Percentiles rank a stretch among this genome's conserved stretches.
Evolutionary conservation across 2,888 invertebrate genomes (phyloP).

Genomic region (Hydrotaea cyrtoneurina): DNA sequence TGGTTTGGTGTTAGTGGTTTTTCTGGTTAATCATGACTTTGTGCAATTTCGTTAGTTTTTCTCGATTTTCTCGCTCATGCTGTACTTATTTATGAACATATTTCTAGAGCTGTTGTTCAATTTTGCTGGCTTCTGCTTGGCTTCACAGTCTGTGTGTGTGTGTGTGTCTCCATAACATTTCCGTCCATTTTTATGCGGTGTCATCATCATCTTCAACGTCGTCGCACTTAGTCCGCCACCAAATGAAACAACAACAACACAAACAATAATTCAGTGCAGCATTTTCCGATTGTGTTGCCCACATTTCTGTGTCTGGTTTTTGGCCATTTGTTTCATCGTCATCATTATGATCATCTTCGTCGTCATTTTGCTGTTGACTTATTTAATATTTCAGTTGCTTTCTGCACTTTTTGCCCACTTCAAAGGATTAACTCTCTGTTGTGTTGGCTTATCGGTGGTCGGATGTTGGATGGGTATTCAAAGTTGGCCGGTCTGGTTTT

Average conservation of each 20-base stretch:
- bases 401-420: background rate
- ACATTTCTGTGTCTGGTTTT: background rate
- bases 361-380: constrained; percentile 10
- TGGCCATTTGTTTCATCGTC: background rate
- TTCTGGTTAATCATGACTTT: constrained; percentile 29
- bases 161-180: constrained; percentile 15
- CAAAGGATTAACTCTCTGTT: constrained; percentile 18
- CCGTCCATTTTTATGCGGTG: constrained; percentile 26
- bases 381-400: background rate
- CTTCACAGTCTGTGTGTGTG: background rate
- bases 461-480: background rate
- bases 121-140: background rate
- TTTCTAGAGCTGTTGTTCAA: background rate
- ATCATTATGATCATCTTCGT: constrained; percentile 5
- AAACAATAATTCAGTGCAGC: no score
- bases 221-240: background rate
- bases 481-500: background rate
- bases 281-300: background rate
- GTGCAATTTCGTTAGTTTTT: background rate
- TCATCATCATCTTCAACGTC: constrained; percentile 20
- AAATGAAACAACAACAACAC: background rate
- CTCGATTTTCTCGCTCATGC: background rate
- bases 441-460: background rate
- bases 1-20: constrained; percentile 34
- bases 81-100: constrained; percentile 2